Base-by-base conservation (phyloP, 2,797 vertebrate genomes). In the Eurystomus glaucurus region DNA sequence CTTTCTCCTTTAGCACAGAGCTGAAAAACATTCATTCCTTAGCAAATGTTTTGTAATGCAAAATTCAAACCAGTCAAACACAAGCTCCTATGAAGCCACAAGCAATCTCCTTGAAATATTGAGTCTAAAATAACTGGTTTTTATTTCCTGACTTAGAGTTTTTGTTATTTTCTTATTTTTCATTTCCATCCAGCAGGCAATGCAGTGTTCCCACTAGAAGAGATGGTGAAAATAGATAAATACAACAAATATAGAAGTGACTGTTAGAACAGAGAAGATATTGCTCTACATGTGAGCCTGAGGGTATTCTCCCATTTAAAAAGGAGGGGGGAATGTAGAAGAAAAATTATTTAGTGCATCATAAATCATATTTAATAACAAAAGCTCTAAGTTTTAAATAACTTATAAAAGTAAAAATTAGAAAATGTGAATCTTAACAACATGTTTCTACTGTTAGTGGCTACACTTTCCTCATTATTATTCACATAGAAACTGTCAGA, bases 141-240 rank as follows among this genome's bases (percentile, higher is more conserved):
- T 91, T 48, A 88, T 94, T 88, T 91, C 52, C 81, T 94, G 66
- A 71, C 31, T 37, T 88, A 74, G 58, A 79, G 17, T 26, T 97
- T 97, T 88, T 93, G 31, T 84, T 94, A 26, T 94, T 95, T 94
- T 87, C 75, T 92, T 92, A 81, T 95, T 46, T 92, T 96, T 88
- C 45, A 90, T 90, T 96, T 93, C 69, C 35, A 85, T 95, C 61
- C 72, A 57, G 15, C 19, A 87, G 46, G 74, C 81, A 88, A 86
- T 81, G 43, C 51, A 76, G 20, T 80, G 39, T 51, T 96, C 28
- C 43, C 54, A 48, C 37, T 91, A 65, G 76, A 70, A 93, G 64
- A 94, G 61, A 57, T 35, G 28, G 62, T 70, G 21, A 78, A 33
- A 96, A 82, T 3, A 76, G 74, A 87, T 52, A 95, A 91, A 89